Percentiles rank a stretch among this genome's conserved stretches.
phyloP scores from a whole-genome alignment of 2,888 invertebrate genomes.

The Lasioglossum leucozonium region DNA sequence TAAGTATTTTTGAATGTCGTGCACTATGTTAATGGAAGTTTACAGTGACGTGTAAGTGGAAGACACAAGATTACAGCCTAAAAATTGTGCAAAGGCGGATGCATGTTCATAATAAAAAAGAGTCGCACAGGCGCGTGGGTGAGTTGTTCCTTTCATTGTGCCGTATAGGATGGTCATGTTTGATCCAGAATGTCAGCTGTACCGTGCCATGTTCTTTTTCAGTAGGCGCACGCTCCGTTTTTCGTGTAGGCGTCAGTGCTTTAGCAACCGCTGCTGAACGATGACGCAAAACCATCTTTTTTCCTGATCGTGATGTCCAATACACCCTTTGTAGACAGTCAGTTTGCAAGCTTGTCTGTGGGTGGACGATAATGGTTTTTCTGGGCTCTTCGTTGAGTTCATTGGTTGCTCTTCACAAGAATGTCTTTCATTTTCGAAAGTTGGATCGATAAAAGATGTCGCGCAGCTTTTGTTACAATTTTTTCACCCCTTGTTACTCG shows the following conservation, averaged over 20 bases:
- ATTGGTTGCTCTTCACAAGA: conserved; percentile 7
- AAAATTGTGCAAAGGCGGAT: not conserved
- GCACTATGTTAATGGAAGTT: too few relatives aligned
- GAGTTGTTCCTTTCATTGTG: not conserved
- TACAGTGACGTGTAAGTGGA: not conserved
- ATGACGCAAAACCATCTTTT: conserved; percentile 25
- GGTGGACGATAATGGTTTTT: conserved; percentile 4
- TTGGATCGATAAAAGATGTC: conserved; percentile 7
- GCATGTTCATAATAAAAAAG: not conserved
- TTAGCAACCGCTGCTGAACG: conserved; percentile 17
- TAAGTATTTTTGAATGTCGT: not conserved
- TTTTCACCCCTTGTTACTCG: not conserved
- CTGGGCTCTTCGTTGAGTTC: conserved; percentile 4
- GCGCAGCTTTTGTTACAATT: not conserved
- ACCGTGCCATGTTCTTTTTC: not conserved
- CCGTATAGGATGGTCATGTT: not conserved
- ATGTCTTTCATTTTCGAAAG: conserved; percentile 3
- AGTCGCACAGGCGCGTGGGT: not conserved
- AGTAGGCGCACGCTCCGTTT: not conserved
- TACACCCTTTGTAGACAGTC: conserved; percentile 19
- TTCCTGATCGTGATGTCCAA: conserved; percentile 9
- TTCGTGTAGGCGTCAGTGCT: conserved; percentile 32
- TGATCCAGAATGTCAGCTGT: not conserved
- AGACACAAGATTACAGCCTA: not conserved
- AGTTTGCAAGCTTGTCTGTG: conserved; percentile 21